A percentile compares a stretch with the other conserved stretches of the same genome.
Conservation (phyloP, 1,140 invertebrate genomes). For the Euura lappo region DNA sequence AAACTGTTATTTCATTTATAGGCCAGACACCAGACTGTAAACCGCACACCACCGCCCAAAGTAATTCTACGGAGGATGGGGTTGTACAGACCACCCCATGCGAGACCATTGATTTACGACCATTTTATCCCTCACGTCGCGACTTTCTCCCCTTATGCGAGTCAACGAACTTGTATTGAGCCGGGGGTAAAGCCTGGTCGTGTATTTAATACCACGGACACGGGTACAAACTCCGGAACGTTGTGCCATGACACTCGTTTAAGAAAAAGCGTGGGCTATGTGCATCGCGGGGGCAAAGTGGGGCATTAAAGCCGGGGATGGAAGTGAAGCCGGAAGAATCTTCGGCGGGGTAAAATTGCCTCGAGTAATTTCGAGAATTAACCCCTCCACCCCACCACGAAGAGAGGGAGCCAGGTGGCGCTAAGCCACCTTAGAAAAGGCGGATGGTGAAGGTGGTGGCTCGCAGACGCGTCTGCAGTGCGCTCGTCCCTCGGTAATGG, state of each 20-base stretch:
- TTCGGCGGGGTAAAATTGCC: neutral
- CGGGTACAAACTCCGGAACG: neutral
- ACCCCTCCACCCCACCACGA: neutral
- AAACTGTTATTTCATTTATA: too few relatives aligned
- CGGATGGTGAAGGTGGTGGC: neutral
- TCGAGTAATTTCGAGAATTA: neutral
- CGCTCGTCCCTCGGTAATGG: neutral
- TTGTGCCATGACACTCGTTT: neutral
- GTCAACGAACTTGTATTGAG: too few relatives aligned
- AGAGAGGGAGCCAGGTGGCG: neutral
- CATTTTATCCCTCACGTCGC: too few relatives aligned
- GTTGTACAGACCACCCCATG: too few relatives aligned
- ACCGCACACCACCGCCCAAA: too few relatives aligned
- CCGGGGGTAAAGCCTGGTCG: too few relatives aligned
- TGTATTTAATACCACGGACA: too few relatives aligned
- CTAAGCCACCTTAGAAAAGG: slow-evolving; percentile 6
- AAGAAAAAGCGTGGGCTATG: neutral
- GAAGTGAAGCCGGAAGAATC: slow-evolving; percentile 6
- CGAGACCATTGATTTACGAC: too few relatives aligned
- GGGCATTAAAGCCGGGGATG: neutral
- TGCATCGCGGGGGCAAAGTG: neutral
- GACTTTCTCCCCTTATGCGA: too few relatives aligned
- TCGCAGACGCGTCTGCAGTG: neutral
- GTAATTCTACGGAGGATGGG: too few relatives aligned
- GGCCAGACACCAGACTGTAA: too few relatives aligned